phyloP scores from a whole-genome alignment of 2,888 invertebrate species.

The Tenthredo livida region DNA sequence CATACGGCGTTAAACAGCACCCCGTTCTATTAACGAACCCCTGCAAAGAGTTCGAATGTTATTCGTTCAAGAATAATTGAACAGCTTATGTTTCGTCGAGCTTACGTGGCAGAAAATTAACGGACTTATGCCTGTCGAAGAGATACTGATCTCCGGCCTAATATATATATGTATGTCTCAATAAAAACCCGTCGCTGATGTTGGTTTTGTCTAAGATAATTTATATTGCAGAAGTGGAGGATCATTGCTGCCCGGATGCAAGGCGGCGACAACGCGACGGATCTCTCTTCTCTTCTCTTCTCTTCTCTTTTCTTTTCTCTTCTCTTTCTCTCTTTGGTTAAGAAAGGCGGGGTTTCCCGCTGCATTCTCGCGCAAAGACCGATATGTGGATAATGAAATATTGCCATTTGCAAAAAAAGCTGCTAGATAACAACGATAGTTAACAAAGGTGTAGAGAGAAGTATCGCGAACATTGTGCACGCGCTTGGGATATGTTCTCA shows the following conservation, averaged over 20 bases:
- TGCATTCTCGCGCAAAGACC: neutral
- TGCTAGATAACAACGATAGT: neutral
- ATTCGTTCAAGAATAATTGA: neutral
- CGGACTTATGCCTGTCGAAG: neutral
- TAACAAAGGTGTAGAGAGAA: no score
- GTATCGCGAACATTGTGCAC: neutral
- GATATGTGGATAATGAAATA: neutral
- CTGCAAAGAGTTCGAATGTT: neutral
- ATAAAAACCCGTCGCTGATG: constrained; percentile 1
- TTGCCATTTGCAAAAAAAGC: neutral
- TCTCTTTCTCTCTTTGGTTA: constrained; percentile 8
- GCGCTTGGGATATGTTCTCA: neutral
- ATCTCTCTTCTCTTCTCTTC: neutral
- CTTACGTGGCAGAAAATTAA: constrained; percentile 3
- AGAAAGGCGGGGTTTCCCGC: constrained; percentile 16
- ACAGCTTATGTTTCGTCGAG: neutral
- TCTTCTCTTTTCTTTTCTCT: neutral
- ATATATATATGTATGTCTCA: neutral
- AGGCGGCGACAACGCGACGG: constrained; percentile 35
- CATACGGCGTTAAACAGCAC: neutral
- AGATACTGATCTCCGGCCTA: neutral
- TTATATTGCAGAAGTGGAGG: neutral
- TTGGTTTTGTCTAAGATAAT: neutral
- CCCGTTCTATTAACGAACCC: neutral
- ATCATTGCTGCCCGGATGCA: constrained; percentile 22